These are phyloP conservation scores for Setophaga petechia DNA, from an alignment of 2,113 vertebrate genomes.

Conservation along the genomic window DNA sequence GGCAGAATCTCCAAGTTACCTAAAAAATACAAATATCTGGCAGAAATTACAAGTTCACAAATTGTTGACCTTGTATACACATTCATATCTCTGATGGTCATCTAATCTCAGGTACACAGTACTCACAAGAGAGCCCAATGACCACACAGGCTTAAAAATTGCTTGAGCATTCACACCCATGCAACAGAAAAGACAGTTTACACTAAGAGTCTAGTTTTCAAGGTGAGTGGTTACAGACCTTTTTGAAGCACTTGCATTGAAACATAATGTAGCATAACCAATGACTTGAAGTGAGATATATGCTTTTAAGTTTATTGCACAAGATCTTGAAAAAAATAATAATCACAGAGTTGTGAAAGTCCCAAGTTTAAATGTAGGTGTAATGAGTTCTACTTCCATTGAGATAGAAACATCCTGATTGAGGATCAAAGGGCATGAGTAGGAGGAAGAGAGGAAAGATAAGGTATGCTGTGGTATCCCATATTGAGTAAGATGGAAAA, in stretches of 20 bases:
- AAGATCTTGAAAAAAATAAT: not conserved
- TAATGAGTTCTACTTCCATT: not conserved
- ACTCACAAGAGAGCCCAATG: not conserved
- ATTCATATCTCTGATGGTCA: not conserved
- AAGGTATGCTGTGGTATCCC: not conserved
- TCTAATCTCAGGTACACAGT: not conserved
- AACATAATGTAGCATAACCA: not conserved
- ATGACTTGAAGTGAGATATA: not conserved
- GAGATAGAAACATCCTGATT: not conserved
- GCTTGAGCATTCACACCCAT: not conserved
- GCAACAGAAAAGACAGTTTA: not conserved
- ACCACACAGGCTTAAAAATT: not conserved
- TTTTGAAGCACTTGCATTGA: not conserved
- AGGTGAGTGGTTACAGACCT: not conserved
- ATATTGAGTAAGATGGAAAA: not conserved
- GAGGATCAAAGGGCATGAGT: not conserved
- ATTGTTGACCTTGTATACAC: not conserved
- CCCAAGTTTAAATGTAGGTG: not conserved
- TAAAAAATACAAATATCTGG: not conserved
- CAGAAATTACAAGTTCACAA: not conserved
- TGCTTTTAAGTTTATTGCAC: not conserved
- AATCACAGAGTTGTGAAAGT: not conserved
- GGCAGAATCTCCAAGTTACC: not conserved
- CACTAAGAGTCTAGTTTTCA: not conserved
- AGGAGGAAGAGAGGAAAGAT: not conserved